These are phyloP conservation scores for Zaprionus taronus DNA, from an alignment of 1,140 invertebrate genomes.

Conservation along the genomic window DNA sequence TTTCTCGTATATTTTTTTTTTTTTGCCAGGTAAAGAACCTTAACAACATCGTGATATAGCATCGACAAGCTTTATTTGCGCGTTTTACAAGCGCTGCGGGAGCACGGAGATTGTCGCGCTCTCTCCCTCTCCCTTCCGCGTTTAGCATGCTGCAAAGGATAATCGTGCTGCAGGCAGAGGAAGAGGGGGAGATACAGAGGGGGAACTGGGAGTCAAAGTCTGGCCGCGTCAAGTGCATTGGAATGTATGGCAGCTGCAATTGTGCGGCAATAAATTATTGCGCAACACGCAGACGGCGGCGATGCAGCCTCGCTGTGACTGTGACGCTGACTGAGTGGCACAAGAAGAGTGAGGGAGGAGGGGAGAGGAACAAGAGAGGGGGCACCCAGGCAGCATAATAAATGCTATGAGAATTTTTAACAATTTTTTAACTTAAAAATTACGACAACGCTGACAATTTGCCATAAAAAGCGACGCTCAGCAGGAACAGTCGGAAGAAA, in stretches of 20 bases:
- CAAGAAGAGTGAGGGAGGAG: too few relatives aligned
- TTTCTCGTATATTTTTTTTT: too few relatives aligned
- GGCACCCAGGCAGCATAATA: constrained; percentile 59
- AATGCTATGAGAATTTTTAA: constrained; percentile 80
- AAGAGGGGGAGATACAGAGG: background rate
- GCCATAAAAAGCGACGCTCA: constrained; percentile 51
- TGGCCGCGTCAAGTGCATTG: constrained; percentile 71
- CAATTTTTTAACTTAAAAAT: constrained; percentile 82
- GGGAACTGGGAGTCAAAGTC: background rate
- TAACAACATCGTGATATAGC: too few relatives aligned
- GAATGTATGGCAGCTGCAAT: constrained; percentile 81
- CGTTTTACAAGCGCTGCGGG: constrained; percentile 75
- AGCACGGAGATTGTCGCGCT: constrained; percentile 28
- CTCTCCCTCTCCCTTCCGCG: constrained; percentile 1
- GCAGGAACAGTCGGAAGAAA: constrained; percentile 5
- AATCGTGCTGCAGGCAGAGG: background rate
- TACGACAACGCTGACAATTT: constrained; percentile 79
- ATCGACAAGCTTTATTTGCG: constrained; percentile 45
- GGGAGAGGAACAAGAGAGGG: background rate
- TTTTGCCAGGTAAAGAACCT: too few relatives aligned
- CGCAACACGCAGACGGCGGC: constrained; percentile 74
- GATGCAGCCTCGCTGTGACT: constrained; percentile 15
- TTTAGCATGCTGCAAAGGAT: background rate
- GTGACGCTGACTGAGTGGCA: constrained; percentile 54
- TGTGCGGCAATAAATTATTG: constrained; percentile 82